Evolutionary conservation across 2,888 invertebrate genomes (phyloP).

Genomic region (Marronus borbonicus): DNA sequence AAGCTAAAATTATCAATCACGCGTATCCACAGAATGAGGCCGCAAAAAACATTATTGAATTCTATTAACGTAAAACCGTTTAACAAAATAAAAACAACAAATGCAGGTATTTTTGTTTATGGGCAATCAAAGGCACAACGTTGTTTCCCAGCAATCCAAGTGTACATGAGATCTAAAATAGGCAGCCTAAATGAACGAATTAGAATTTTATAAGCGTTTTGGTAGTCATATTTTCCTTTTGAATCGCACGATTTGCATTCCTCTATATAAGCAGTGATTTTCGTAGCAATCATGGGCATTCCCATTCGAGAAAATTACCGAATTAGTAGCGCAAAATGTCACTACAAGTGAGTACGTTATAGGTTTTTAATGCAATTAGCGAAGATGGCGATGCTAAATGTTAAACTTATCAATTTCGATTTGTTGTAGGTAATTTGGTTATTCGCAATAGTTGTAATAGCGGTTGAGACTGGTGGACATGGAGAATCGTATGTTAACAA

Average conservation of each 20-base stretch:
- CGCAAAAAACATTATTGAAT: background rate
- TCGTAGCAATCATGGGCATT: background rate
- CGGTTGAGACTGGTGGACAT: background rate
- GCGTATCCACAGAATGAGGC: background rate
- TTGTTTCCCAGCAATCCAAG: background rate
- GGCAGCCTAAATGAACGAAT: too few relatives aligned
- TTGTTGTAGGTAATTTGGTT: background rate
- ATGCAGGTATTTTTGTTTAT: background rate
- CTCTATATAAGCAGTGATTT: slow-evolving; percentile 21
- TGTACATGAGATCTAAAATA: too few relatives aligned
- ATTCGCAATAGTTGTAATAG: slow-evolving; percentile 11
- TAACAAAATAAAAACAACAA: background rate
- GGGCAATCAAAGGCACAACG: background rate
- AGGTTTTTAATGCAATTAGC: background rate
- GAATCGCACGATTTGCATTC: slow-evolving; percentile 12
- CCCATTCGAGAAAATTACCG: background rate
- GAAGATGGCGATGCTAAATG: background rate
- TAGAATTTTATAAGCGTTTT: too few relatives aligned
- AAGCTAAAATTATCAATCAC: background rate
- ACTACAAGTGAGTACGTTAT: background rate
- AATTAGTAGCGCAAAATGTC: background rate
- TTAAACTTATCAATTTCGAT: too few relatives aligned
- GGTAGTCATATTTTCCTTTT: too few relatives aligned
- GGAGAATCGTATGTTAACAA: slow-evolving; percentile 42
- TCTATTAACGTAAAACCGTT: slow-evolving; percentile 4